phyloP scores from a whole-genome alignment of 2,797 vertebrate species.

The Mus spretus region DNA sequence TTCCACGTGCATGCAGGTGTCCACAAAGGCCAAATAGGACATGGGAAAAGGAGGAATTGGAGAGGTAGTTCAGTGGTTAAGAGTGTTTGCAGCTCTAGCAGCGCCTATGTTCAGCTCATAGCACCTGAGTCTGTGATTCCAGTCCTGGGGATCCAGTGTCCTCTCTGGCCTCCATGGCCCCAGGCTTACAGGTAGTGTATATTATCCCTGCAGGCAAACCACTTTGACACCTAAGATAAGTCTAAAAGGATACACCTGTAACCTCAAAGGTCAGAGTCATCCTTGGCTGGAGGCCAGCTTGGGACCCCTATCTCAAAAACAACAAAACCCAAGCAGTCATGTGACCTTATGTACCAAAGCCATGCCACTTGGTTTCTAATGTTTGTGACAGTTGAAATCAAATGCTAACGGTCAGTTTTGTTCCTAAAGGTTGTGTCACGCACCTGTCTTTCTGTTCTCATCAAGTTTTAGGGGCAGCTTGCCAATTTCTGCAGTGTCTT shows the following conservation, averaged over 20 bases:
- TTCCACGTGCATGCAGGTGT: background rate
- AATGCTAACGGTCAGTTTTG: background rate
- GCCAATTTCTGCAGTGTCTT: background rate
- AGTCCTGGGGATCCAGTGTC: background rate
- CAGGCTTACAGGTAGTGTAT: background rate
- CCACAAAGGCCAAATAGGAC: background rate
- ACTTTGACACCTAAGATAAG: background rate
- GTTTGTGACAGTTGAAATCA: background rate
- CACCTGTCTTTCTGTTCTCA: background rate
- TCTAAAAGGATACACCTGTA: background rate
- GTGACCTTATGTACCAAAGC: background rate
- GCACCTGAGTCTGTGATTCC: background rate
- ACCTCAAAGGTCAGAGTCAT: background rate
- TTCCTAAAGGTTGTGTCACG: background rate
- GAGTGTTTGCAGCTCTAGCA: background rate
- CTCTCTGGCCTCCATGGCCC: background rate
- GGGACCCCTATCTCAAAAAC: background rate
- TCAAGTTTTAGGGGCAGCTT: background rate
- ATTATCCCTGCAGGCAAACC: background rate
- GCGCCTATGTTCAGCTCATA: background rate
- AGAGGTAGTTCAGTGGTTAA: background rate
- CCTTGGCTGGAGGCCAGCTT: too few relatives aligned
- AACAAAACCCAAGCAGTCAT: background rate
- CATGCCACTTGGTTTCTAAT: background rate
- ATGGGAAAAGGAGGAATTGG: background rate